These are phyloP conservation scores for Phyllostomus hastatus DNA, from an alignment of 2,113 vertebrate genomes.

Conservation along the genomic window DNA sequence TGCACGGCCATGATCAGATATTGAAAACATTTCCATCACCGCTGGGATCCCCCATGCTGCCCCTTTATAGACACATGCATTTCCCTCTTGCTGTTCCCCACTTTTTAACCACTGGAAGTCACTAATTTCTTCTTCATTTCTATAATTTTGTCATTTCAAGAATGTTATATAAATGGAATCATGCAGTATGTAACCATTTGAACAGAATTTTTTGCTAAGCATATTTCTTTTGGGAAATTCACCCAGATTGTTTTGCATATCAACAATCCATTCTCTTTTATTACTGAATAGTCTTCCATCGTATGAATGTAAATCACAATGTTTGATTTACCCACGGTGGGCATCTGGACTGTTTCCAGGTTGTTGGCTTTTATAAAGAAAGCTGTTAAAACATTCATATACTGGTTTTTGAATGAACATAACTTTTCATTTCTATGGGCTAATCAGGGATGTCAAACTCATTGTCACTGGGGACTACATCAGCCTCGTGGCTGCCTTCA, in stretches of 20 bases:
- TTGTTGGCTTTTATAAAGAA: neutral
- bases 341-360: neutral
- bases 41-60: neutral
- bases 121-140: neutral
- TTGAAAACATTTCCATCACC: neutral
- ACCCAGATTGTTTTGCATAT: neutral
- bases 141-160: neutral
- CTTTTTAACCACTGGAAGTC: neutral
- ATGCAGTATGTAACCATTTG: neutral
- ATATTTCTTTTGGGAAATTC: neutral
- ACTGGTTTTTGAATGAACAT: neutral
- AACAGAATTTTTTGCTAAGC: neutral
- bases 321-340: neutral
- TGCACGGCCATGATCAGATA: accelerated
- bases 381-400: neutral
- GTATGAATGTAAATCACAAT: neutral
- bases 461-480: no score
- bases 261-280: neutral
- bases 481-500: no score
- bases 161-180: neutral
- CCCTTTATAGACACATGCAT: neutral
- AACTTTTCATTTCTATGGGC: neutral
- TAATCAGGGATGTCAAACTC: no score
- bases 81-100: neutral
- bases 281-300: neutral